Evolutionary conservation across 64 coral and sea anemone genomes (phyloP).

Genomic region (Anthopleura sola): DNA sequence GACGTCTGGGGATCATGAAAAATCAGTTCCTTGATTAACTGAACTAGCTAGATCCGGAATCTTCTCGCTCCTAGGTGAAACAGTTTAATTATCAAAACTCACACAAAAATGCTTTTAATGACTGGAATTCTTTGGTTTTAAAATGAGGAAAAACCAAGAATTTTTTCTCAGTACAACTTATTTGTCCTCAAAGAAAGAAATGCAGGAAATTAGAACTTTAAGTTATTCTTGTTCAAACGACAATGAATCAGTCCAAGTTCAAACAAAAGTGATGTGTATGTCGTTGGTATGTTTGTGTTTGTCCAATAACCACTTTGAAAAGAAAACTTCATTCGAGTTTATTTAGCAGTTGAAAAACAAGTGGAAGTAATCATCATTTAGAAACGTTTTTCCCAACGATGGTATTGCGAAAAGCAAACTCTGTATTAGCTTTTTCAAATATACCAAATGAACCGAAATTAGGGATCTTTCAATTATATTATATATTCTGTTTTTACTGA

Average conservation of each 20-base stretch:
- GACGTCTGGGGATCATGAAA: no score
- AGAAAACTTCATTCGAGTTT: background rate
- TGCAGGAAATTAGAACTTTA: background rate
- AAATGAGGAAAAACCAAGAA: background rate
- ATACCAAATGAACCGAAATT: background rate
- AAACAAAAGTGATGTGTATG: background rate
- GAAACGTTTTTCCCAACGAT: background rate
- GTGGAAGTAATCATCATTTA: background rate
- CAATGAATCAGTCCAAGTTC: background rate
- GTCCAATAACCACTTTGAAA: background rate
- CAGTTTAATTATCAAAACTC: no score
- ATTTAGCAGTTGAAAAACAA: background rate
- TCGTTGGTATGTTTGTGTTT: slow-evolving; percentile 2
- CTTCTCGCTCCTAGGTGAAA: no score
- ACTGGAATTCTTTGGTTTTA: no score
- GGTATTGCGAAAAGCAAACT: background rate
- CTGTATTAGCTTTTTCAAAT: background rate
- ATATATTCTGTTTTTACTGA: background rate
- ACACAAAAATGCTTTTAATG: no score
- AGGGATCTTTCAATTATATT: background rate
- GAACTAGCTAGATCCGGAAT: no score
- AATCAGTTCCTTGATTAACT: no score
- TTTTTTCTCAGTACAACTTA: background rate
- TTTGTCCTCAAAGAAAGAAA: background rate
- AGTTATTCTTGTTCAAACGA: background rate